Conservation (phyloP, 23 tunicate genomes). For the Trididemnum miniatum region DNA sequence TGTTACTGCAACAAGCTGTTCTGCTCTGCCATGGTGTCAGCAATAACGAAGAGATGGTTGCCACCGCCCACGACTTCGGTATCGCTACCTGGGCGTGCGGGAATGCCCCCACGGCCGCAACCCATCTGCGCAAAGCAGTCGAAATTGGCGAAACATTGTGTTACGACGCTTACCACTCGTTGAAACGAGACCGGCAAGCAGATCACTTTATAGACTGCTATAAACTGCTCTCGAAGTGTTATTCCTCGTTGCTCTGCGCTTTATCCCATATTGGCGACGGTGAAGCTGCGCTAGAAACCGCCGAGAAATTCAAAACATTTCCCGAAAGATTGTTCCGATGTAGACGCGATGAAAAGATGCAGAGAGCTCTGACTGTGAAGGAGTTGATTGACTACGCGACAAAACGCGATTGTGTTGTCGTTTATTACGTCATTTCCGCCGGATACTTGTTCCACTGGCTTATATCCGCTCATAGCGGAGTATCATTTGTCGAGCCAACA, state of each 20-base stretch:
- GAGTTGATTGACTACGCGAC: slow-evolving; percentile 43
- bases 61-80: slow-evolving; percentile 26
- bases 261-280: slow-evolving; percentile 13
- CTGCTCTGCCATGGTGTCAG: slow-evolving; percentile 39
- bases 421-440: slow-evolving; percentile 34
- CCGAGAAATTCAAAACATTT: slow-evolving; percentile 46
- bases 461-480: slow-evolving; percentile 40
- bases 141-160: slow-evolving; percentile 25
- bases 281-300: slow-evolving; percentile 39
- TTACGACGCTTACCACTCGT: not conserved
- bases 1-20: slow-evolving; percentile 74
- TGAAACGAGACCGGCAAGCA: not conserved
- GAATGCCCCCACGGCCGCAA: slow-evolving; percentile 18
- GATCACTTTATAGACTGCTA: slow-evolving; percentile 13
- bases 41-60: slow-evolving; percentile 14
- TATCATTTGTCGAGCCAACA: not conserved
- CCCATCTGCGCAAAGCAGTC: slow-evolving; percentile 27
- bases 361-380: not conserved
- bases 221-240: slow-evolving; percentile 41
- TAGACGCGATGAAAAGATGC: not conserved
- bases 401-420: slow-evolving; percentile 3
- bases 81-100: slow-evolving; percentile 49
- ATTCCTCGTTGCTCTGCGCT: slow-evolving; percentile 34
- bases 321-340: slow-evolving; percentile 21
- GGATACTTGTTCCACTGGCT: slow-evolving; percentile 54